Evolutionary conservation across 2,113 vertebrate genomes (phyloP), one percentile per base, ranked within the genome.

Genomic region (Actinemys pallida): DNA sequence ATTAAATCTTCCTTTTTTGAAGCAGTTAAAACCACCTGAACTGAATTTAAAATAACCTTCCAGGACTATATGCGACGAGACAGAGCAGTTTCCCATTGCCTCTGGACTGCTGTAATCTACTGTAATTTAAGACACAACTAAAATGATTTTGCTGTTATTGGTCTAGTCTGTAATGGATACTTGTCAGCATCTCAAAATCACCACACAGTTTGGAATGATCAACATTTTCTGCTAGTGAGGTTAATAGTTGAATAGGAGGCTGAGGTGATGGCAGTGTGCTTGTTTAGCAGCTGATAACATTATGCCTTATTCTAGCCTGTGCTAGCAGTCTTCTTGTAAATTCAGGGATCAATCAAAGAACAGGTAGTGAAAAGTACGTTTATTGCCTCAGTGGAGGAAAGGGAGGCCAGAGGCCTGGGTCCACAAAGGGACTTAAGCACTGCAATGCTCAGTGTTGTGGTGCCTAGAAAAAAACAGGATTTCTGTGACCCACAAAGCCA

Each of bases 251-350:
- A 94, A 90, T 93, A 88, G 83, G n/a, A 94, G 92, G 56, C 35
- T 85, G 89, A 88, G 87, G 54, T 86, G 65, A 81, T 47, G 59
- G 87, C 90, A 95, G 85, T 92, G 57, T 90, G 78, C 83, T 85
- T 95, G 90, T 2, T 47, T 59, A 92, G 59, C 87, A 94, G 93
- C 93, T 95, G 96, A 79, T 84, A 65, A 31, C 29, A 69, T 86
- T 86, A 78, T 93, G 81, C 89, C 90, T 94, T 65, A 65, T 16
- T 62, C 59, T 62, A 53, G 25, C 90, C 95, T 92, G 88, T 0
- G 1, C 83, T 94, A 81, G 88, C 92, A 92, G 80, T 47, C 89
- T 83, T 10, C 29, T 89, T 87, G 95, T 69, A 92, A 89, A 47
- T 79, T 87, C 93, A 95, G 94, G 31, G 14, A 65, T 95, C 91